These are phyloP conservation scores for Adineta ricciae DNA, from an alignment of 2,888 invertebrate genomes.

Conservation along the genomic window DNA sequence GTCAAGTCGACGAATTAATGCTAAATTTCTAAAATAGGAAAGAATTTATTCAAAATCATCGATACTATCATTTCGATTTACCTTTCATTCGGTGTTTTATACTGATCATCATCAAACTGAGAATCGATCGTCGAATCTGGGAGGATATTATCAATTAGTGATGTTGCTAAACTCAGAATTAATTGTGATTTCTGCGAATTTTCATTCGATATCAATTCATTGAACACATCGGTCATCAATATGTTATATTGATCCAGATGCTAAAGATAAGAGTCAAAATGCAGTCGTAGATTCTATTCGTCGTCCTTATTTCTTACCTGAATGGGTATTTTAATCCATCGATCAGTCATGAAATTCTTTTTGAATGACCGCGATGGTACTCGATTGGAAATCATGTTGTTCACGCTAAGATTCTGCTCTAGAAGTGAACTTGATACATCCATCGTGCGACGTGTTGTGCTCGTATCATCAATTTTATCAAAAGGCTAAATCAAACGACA, in stretches of 20 bases:
- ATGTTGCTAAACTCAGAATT: background rate
- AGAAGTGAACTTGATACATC: background rate
- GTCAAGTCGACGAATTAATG: background rate
- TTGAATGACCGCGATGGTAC: background rate
- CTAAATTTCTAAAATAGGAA: background rate
- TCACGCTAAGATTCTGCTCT: background rate
- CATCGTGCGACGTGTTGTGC: background rate
- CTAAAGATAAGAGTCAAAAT: background rate
- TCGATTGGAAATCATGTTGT: background rate
- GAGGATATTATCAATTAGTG: conserved; percentile 11
- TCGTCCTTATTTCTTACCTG: background rate
- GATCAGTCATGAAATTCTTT: background rate
- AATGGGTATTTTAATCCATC: background rate
- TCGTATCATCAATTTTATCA: conserved; percentile 13
- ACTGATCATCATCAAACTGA: conserved; percentile 9
- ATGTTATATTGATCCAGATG: background rate
- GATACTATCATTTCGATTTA: background rate
- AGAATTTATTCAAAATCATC: no score
- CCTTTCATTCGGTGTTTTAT: conserved; percentile 14
- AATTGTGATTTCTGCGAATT: background rate
- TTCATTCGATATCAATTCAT: background rate
- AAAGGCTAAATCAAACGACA: background rate
- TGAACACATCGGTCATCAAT: background rate
- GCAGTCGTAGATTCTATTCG: no score
- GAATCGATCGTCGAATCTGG: background rate